Evolutionary conservation across 2,888 invertebrate genomes (phyloP), one percentile per base, ranked within the genome.

Genomic region (Balanococcus diminutus): DNA sequence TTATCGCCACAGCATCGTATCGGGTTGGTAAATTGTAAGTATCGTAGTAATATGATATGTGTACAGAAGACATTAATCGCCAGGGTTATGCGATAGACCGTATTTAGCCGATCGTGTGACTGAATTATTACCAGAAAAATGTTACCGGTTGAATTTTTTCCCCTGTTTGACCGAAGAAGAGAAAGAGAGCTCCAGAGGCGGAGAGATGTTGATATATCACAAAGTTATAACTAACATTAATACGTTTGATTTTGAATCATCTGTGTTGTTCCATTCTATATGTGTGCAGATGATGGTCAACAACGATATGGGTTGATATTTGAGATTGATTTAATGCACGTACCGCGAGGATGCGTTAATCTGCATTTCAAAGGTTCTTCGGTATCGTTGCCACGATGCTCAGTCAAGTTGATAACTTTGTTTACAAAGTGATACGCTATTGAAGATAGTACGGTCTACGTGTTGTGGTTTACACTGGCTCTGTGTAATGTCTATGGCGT

Each of bases 321-420:
- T 79, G 75, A 79, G 75, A 79, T 79, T 79, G 75, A 79, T 79
- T 79, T 79, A 79, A 79, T 79, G 75, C 75, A 79, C 75, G 75
- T 79, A 32, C 36, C 75, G 36, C 36, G 75, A 11, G 8, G n/a
- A 36, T 36, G 36, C 75, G 75, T 36, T n/a, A n/a, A n/a, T n/a
- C n/a, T n/a, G n/a, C n/a, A n/a, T n/a, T n/a, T n/a, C n/a, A n/a
- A n/a, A n/a, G n/a, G n/a, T n/a, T n/a, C n/a, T n/a, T n/a, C n/a
- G n/a, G n/a, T n/a, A n/a, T n/a, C n/a, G 36, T n/a, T 19, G 36
- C 19, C 32, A 36, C 19, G 19, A 22, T 25, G 19, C 31, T 32
- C 28, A 25, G 67, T 28, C 67, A 31, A 67, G 28, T 67, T 79
- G 75, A 79, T 79, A 79, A 79, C 75, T 79, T 79, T 79, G 75